These are phyloP conservation scores for Biston stratarius DNA, from an alignment of 2,888 invertebrate genomes.

Conservation along the genomic window DNA sequence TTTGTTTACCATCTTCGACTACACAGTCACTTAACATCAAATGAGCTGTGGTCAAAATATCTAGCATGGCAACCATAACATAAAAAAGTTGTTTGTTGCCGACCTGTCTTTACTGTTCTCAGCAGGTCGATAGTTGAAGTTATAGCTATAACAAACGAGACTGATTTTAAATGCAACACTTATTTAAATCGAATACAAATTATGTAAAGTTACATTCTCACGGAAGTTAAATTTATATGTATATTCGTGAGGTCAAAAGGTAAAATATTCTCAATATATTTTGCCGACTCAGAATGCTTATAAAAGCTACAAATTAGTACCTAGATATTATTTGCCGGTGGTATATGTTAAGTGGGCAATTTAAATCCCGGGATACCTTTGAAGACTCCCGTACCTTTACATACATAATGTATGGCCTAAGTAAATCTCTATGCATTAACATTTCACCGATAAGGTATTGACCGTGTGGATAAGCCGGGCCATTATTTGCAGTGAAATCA, in stretches of 20 bases:
- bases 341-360: constrained; percentile 34
- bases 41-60: no score
- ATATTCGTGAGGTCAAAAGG: constrained; percentile 22
- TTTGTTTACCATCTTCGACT: no score
- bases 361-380: constrained; percentile 26
- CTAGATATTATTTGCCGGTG: constrained; percentile 17
- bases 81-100: no score
- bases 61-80: no score
- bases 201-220: constrained; percentile 21
- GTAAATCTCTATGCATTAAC: constrained; percentile 35
- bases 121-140: constrained; percentile 20
- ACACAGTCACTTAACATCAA: not conserved
- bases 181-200: constrained; percentile 10
- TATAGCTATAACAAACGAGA: constrained; percentile 10
- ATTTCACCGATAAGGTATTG: constrained; percentile 25
- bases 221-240: constrained; percentile 23
- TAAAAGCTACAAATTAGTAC: constrained; percentile 32
- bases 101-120: no score
- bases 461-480: constrained; percentile 56
- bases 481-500: constrained; percentile 73
- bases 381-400: constrained; percentile 18
- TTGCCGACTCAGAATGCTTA: constrained; percentile 13
- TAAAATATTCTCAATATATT: constrained; percentile 26
- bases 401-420: constrained; percentile 27
- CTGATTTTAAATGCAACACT: constrained; percentile 14